Evolutionary conservation across 2,113 vertebrate species (phyloP), one percentile per base, ranked within the genome.

Genomic region (Rhinolophus ferrumequinum): DNA sequence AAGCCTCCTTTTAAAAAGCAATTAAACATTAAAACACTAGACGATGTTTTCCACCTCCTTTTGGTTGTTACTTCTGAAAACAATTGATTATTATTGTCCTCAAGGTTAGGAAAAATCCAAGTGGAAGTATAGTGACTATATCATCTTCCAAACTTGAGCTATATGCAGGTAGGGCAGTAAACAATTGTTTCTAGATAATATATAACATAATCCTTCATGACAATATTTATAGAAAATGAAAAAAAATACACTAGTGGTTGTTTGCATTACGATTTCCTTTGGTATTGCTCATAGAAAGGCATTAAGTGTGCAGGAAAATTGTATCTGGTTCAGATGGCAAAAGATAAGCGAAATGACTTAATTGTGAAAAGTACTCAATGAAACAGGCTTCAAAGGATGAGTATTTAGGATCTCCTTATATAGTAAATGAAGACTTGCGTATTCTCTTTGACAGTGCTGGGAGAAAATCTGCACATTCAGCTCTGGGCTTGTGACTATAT

Each of bases 1-100:
- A 95, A 94, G 30, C 38, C n/a, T 88, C 66, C 93, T 97, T 90
- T 70, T 76, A 66, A 62, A 93, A 97, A 94, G 47, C 72, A 95
- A 94, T 97, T 95, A 96, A 96, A 72, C 64, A n/a, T 6, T 58
- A 69, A 58, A 87, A 96, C 2, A 62, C 35, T 54, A 90, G 66
- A 90, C 70, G 50, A 58, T 13, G 2, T 22, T 35, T 70, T 73
- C 15, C 30, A 24, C 2, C 11, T 26, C 22, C 19, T 70, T 93
- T 89, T 52, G 12, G 7, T 64, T 94, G 30, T 60, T 73, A 58
- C 44, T 50, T 3, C 73, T 60, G 18, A 85, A 95, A 97, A 96
- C 19, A 91, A 64, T 12, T 77, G 13, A 85, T 70, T 26, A 28
- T 73, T 41, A 30, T 70, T 60, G 28, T 35, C 14, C 15, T 62